Conservation (phyloP, 2,113 vertebrate genomes). For the mouse (Mus musculus) region DNA sequence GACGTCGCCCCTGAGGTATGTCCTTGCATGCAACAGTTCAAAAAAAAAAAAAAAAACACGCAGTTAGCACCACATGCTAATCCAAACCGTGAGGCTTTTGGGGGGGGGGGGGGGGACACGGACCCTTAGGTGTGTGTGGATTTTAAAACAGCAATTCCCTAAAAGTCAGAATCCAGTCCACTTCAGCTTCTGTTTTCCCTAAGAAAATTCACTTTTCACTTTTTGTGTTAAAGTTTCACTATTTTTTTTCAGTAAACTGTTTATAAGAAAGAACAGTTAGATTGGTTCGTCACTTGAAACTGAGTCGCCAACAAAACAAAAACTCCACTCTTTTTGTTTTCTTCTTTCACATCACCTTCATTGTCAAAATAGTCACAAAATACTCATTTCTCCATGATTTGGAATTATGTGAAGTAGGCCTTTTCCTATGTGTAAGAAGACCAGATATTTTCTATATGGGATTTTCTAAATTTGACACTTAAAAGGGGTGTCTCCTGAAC, state of each 20-base stretch:
- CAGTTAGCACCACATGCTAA: neutral
- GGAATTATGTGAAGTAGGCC: neutral
- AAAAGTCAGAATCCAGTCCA: neutral
- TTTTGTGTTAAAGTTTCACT: neutral
- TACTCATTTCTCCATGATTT: neutral
- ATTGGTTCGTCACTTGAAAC: neutral
- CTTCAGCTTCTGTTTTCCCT: neutral
- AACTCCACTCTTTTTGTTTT: neutral
- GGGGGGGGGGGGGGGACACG: too few relatives aligned
- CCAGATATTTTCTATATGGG: neutral
- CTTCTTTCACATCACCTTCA: neutral
- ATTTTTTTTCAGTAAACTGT: neutral
- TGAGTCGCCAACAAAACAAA: neutral
- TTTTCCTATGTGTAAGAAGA: neutral
- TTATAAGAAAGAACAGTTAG: neutral
- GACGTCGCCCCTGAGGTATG: constrained; percentile 94
- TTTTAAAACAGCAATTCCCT: neutral
- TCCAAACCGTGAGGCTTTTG: neutral
- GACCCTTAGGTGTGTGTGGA: neutral
- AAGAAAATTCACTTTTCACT: constrained; percentile 43
- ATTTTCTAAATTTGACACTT: constrained; percentile 6
- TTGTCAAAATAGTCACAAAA: neutral
- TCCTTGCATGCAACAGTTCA: neutral
- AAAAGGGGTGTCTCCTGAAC: neutral
- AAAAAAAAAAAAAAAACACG: neutral